Base-by-base conservation (phyloP, 2,797 vertebrate genomes). In the Aeoliscus strigatus region DNA sequence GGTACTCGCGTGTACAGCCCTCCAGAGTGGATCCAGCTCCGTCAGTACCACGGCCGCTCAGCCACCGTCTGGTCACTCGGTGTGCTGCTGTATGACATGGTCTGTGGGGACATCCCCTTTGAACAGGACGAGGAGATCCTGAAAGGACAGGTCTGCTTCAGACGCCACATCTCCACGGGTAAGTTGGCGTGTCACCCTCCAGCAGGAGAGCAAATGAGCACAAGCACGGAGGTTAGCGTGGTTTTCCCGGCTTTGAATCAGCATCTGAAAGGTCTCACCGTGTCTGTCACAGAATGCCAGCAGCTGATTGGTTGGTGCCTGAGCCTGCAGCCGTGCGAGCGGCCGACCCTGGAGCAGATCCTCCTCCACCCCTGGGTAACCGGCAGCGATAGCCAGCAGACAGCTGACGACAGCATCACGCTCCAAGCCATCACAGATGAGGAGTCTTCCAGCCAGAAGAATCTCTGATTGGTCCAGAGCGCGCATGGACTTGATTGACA, bases 271-370 rank as follows among this genome's bases (percentile, higher is more conserved):
- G 6, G 18, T 6, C 18, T 36, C 14, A n/a, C 0, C 0, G 5
- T 42, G 8, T 45, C 17, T 15, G 36, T 47, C 77, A 81, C 80
- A 97, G 94, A 92, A 45, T 96, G 94, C 80, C 91, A 94, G 78
- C 91, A 97, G 61, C 86, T 96, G 73, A 94, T 97, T 54, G 90
- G 89, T 77, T 94, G 92, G 92, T 97, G 94, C 81, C 89, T 97
- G 66, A 90, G 90, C 56, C 79, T 91, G 83, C 86, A 92, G 81
- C 93, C 94, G 23, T 92, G 91, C 0, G 90, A 93, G 66, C 85
- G 94, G 76, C 94, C 94, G n/a, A 91, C 91, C 5, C 80, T 97
- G 67, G 94, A 97, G 79, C 93, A 97, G 83, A 92, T 97, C 43
- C 87, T 93, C 14, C 85, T 92, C 39, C 94, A 98, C 67, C 88